Evolutionary conservation across 2,797 vertebrate species (phyloP).

Genomic region (Astyanax mexicanus): DNA sequence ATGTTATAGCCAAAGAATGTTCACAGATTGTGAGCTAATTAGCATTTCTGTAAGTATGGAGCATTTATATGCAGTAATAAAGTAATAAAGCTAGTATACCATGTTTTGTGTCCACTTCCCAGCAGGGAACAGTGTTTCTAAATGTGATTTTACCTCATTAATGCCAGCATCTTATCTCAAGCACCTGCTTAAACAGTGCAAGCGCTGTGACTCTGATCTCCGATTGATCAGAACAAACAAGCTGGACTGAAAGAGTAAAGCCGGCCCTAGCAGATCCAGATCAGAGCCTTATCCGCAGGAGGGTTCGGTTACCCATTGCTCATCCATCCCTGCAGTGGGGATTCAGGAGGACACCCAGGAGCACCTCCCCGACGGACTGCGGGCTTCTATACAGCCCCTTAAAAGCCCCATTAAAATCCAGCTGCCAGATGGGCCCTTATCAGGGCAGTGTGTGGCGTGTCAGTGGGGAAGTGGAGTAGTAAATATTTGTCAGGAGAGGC

Average conservation of each 20-base stretch:
- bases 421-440: slow-evolving; percentile 79
- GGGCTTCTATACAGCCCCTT: slow-evolving; percentile 75
- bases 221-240: slow-evolving; percentile 35
- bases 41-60: too few species aligned
- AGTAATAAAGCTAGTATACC: background rate
- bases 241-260: slow-evolving; percentile 34
- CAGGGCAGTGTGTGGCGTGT: slow-evolving; percentile 59
- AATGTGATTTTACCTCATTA: slow-evolving; percentile 19
- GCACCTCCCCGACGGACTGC: slow-evolving; percentile 62
- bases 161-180: slow-evolving; percentile 24
- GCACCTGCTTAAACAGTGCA: slow-evolving; percentile 19
- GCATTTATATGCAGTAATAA: background rate
- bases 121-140: background rate
- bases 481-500: slow-evolving; percentile 78
- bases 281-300: slow-evolving; percentile 15
- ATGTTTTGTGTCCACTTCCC: background rate
- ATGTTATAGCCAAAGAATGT: too few species aligned
- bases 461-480: slow-evolving; percentile 67
- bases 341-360: slow-evolving; percentile 29
- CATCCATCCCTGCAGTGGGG: slow-evolving; percentile 1
- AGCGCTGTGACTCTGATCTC: slow-evolving; percentile 13
- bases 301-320: slow-evolving; percentile 21
- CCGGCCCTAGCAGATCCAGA: slow-evolving; percentile 18
- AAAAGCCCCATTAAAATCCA: slow-evolving; percentile 71
- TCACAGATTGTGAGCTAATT: too few species aligned